Evolutionary conservation across 2,113 vertebrate species (phyloP).

Genomic region (Mormoops blainvillei): DNA sequence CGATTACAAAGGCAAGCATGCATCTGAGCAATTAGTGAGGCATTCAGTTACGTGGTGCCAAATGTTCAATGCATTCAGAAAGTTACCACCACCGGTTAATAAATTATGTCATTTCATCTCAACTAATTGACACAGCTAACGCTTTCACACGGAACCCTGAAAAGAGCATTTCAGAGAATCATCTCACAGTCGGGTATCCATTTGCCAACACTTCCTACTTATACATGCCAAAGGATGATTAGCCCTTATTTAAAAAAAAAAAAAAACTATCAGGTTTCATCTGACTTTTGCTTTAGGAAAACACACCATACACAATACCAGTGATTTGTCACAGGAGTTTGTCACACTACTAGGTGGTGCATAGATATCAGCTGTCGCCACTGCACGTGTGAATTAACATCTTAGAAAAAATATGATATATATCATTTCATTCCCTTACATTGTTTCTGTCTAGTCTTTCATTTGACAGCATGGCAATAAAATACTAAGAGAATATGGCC

Average conservation of each 20-base stretch:
- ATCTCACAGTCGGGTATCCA: slow-evolving; percentile 42
- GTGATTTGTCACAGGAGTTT: slow-evolving; percentile 18
- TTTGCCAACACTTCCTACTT: slow-evolving; percentile 57
- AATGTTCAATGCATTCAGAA: slow-evolving; percentile 69
- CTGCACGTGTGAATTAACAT: slow-evolving; percentile 34
- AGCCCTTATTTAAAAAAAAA: not conserved
- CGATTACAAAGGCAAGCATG: slow-evolving; percentile 77
- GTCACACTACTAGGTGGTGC: not conserved
- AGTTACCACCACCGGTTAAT: slow-evolving; percentile 65
- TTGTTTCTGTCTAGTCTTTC: slow-evolving; percentile 68
- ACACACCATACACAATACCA: not conserved
- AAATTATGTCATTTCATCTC: slow-evolving; percentile 76
- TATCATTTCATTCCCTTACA: slow-evolving; percentile 60
- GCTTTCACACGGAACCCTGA: slow-evolving; percentile 63
- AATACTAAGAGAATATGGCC: slow-evolving; percentile 62
- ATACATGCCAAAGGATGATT: slow-evolving; percentile 27
- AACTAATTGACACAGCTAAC: slow-evolving; percentile 69
- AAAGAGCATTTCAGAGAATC: slow-evolving; percentile 67
- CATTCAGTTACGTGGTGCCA: slow-evolving; percentile 56
- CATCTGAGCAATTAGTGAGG: slow-evolving; percentile 73
- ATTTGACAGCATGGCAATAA: slow-evolving; percentile 69
- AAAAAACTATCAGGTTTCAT: slow-evolving; percentile 3
- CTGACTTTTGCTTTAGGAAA: slow-evolving; percentile 61
- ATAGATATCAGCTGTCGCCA: slow-evolving; percentile 27
- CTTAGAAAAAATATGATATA: slow-evolving; percentile 51